Base-by-base conservation (phyloP, 2,113 vertebrate genomes). In the Istiophorus platypterus region DNA sequence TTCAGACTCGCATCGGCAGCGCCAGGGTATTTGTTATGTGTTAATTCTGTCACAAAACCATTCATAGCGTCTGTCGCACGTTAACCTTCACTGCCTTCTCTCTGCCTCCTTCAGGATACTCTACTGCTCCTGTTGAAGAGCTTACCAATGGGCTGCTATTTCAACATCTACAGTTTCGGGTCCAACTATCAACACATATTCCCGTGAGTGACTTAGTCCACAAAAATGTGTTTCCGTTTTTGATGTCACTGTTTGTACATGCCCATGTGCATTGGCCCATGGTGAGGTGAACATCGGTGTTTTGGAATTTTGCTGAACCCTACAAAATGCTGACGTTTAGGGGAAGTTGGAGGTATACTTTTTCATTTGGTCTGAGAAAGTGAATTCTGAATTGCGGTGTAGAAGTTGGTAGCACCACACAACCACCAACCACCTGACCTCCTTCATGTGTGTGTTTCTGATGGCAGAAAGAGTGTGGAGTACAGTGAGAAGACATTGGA, bases 141-240 rank as follows among this genome's bases (percentile, higher is more conserved):
- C 64, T 93, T 98, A 62, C 96, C 97, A 8, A 29, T 97, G 29
- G 96, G 95, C 84, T 97, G 96, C 86, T 96, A 95, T 78, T 98
- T 97, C 93, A 98, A 97, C 80, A 91, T 97, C 71, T 96, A 94
- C 65, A 93, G 93, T 79, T 97, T 97, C 78, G 96, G 97, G 13
- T 95, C 94, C 34, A 2, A 5, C 0, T 95, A 76, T 79, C 87
- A 96, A 26, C 88, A 90, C 49, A 93, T 95, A 66, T 96, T 95
- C 65, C 92, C 78, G 93, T 96, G 49, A 93, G 94, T 87, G 24
- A 45, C 20, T 54, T 14, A 4, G 37, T n/a, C 17, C 0, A 52
- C 15, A 10, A 47, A 31, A 26, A 63, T 29, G 2, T 63, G 18
- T n/a, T 52, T 1, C 34, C 22, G 3, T 47, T 2, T 56, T 56